Base-by-base conservation (phyloP, 2,888 invertebrate species). In the Hermaeophaga mercurialis region DNA sequence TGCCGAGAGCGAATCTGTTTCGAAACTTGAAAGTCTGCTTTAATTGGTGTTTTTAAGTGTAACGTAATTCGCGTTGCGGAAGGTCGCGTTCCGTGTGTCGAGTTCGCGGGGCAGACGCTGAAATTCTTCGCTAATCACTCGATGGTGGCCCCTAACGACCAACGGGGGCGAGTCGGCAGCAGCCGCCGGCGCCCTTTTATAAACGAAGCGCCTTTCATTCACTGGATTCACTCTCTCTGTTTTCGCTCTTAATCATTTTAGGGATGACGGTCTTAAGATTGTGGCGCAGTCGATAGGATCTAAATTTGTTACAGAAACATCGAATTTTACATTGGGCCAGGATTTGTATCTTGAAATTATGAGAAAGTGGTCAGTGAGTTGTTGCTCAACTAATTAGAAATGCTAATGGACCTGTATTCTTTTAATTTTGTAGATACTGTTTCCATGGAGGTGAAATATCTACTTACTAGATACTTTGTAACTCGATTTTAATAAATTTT, bases 11-110 rank as follows among this genome's bases (percentile, higher is more conserved):
- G 48, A 48, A 52, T 52, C 52, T 44, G 26, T 24, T 17, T 55
- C n/a, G 24, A 41, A 48, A 47, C 12, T 14, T 22, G 22, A 43
- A 43, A 44, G 47, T 28, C 19, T 43, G 63, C 48, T 54, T 69
- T 71, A 71, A 71, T 71, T 72, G 71, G 63, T 66, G 64, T 62
- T 14, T n/a, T n/a, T 43, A 65, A 65, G 70, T 63, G 63, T 64
- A 72, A 73, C 69, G 67, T 65, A 67, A 66, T 62, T 62, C 63
- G 59, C 62, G 73, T 73, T 73, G 70, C 50, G 64, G 63, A 63
- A 71, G 73, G 74, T 73, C 73, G 65, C 65, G 73, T 28, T 54
- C 34, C 41, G 19, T 31, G 50, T 28, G 52, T 56, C 41, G 38
- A 47, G 26, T 45, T 46, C 22, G 52, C n/a, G 46, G 48, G 54